Evolutionary conservation across 1,140 invertebrate genomes (phyloP).

Genomic region (Cydia fagiglandana): DNA sequence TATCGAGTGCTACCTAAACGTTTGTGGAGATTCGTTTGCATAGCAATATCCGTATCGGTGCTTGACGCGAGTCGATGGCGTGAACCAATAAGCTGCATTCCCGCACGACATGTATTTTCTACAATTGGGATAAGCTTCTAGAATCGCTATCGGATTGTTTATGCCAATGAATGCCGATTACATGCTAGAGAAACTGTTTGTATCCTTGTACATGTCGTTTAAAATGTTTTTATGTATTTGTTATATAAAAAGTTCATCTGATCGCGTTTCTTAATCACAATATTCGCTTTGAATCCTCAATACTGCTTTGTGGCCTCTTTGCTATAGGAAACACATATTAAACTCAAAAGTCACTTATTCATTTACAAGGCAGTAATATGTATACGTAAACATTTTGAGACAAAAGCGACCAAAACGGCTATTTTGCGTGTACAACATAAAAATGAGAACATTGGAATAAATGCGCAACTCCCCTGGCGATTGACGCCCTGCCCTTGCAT

Average conservation of each 20-base stretch:
- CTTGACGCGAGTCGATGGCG: conserved; percentile 4
- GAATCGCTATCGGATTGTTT: neutral
- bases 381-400: neutral
- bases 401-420: neutral
- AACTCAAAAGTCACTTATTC: too few relatives aligned
- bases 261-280: too few relatives aligned
- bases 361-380: neutral
- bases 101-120: conserved; percentile 15
- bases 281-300: neutral
- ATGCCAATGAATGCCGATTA: neutral
- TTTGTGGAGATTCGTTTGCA: conserved; percentile 27
- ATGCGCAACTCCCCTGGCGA: neutral
- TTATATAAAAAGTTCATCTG: too few relatives aligned
- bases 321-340: too few relatives aligned
- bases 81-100: conserved; percentile 11
- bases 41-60: conserved; percentile 10
- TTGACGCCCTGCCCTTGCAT: conserved; percentile 30
- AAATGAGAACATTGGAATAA: conserved; percentile 5
- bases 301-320: neutral
- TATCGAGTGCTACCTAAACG: conserved; percentile 17
- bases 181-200: neutral
- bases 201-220: neutral
- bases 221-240: too few relatives aligned
- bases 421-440: neutral
- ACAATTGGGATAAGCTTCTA: neutral